Evolutionary conservation across 2,113 vertebrate species (phyloP), one percentile per base, ranked within the genome.

Genomic region (Tachuris rubrigastra): DNA sequence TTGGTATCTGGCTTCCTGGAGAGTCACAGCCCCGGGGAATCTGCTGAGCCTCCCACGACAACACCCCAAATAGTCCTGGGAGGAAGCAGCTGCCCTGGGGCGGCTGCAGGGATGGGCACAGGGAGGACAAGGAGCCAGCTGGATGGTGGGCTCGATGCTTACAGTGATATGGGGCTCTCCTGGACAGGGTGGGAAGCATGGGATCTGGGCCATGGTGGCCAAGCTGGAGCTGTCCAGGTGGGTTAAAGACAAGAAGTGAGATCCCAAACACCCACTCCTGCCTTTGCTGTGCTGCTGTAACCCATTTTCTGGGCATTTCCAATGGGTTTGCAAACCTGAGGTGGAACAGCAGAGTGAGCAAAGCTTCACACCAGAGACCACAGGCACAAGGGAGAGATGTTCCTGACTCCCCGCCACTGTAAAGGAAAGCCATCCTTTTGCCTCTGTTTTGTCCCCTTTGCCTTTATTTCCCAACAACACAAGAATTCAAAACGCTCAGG

Each of bases 1-100:
- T 85, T 89, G 88, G 87, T 96, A 96, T 96, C 96, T 90, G 91
- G 81, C 86, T 97, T 97, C 91, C 96, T 76, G 76, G 72, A 59
- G 85, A 95, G 85, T 82, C 94, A 89, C 84, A 93, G 49, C 88
- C 95, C 94, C 0, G 1, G 94, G 62, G 93, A 94, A 96, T 96
- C 89, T 87, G 77, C 85, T 87, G 53, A 90, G 71, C 79, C 89
- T 95, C 90, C 71, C 84, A 92, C 25, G 12, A 33, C 85, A 95
- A 90, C 82, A 78, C 73, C 75, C 77, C 85, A 93, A 94, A 95
- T 67, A 85, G 74, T 55, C 6, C 49, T 0, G 6, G 33, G 68
- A 95, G 91, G 82, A 96, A 96, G 86, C 91, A 79, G 87, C 90
- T 90, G 89, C 90, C 60, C 59, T 1, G 3, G 85, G 89, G 63